Evolutionary conservation across 2,888 invertebrate species (phyloP).

Genomic region (Leucoma salicis): DNA sequence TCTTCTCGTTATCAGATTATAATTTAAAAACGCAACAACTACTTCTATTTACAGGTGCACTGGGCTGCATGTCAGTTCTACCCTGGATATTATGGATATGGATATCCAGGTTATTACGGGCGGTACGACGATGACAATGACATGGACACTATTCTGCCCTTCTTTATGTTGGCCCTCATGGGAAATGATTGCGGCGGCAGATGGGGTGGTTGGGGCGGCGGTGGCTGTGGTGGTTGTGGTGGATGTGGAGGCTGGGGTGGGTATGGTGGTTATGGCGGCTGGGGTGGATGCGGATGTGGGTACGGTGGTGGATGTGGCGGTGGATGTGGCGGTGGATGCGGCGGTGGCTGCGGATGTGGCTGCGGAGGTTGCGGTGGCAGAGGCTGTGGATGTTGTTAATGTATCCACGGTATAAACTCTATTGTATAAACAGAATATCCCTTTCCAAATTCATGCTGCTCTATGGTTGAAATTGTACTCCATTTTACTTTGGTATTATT

Average conservation of each 20-base stretch:
- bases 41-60: slow-evolving; percentile 34
- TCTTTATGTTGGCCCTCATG: slow-evolving; percentile 39
- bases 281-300: neutral
- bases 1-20: too few relatives aligned
- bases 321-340: neutral
- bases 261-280: slow-evolving; percentile 14
- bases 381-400: slow-evolving; percentile 4
- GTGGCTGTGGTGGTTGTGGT: slow-evolving; percentile 10
- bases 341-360: slow-evolving; percentile 10
- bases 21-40: too few relatives aligned
- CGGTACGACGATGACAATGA: slow-evolving; percentile 30
- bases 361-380: slow-evolving; percentile 12
- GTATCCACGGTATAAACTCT: too few relatives aligned
- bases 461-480: too few relatives aligned
- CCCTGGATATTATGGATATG: slow-evolving; percentile 21
- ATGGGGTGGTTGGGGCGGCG: slow-evolving; percentile 17
- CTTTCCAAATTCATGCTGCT: too few relatives aligned
- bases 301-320: slow-evolving; percentile 11
- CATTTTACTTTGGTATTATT: too few relatives aligned
- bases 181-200: slow-evolving; percentile 27
- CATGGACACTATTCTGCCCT: slow-evolving; percentile 44
- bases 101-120: slow-evolving; percentile 24
- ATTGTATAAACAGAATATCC: too few relatives aligned
- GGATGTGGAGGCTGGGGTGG: slow-evolving; percentile 4
- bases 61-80: slow-evolving; percentile 44